These are phyloP conservation scores for Smittia sp. DNA, from an alignment of 2,888 invertebrate genomes.

Conservation along the genomic window DNA sequence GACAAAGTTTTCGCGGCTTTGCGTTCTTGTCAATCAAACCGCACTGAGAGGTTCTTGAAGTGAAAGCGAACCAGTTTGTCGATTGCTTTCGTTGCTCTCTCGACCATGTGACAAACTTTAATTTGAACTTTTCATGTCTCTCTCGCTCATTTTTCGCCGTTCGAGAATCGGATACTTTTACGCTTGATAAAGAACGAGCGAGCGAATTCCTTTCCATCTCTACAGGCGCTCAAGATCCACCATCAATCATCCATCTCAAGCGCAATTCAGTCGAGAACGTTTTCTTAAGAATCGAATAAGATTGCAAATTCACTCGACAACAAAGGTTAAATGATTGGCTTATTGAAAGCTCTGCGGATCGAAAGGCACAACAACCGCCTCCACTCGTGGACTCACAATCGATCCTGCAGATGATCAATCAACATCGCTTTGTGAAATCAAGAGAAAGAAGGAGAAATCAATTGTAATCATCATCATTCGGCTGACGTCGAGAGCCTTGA, in stretches of 20 bases:
- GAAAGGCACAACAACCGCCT: background rate
- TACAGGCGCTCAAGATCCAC: constrained; percentile 13
- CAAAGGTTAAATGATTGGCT: constrained; percentile 16
- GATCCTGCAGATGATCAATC: constrained; percentile 29
- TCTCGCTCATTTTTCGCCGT: background rate
- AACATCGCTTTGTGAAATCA: background rate
- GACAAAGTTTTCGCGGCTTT: constrained; percentile 11
- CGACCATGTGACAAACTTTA: background rate
- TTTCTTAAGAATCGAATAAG: background rate
- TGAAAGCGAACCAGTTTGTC: background rate
- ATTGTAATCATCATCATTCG: constrained; percentile 24
- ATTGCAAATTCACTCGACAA: constrained; percentile 12
- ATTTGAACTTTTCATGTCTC: background rate
- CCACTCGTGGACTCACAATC: background rate
- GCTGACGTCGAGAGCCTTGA: constrained; percentile 38
- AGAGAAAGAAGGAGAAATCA: constrained; percentile 20
- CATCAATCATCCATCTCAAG: constrained; percentile 36
- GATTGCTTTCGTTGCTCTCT: background rate
- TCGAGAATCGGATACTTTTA: background rate
- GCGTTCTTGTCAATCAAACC: background rate
- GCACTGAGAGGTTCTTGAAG: background rate
- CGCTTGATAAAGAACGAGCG: background rate
- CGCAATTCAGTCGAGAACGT: background rate
- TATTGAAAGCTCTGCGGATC: background rate
- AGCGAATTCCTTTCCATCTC: background rate